Evolutionary conservation across 2,888 invertebrate species (phyloP).

Genomic region (Cecidostiba fungosa): DNA sequence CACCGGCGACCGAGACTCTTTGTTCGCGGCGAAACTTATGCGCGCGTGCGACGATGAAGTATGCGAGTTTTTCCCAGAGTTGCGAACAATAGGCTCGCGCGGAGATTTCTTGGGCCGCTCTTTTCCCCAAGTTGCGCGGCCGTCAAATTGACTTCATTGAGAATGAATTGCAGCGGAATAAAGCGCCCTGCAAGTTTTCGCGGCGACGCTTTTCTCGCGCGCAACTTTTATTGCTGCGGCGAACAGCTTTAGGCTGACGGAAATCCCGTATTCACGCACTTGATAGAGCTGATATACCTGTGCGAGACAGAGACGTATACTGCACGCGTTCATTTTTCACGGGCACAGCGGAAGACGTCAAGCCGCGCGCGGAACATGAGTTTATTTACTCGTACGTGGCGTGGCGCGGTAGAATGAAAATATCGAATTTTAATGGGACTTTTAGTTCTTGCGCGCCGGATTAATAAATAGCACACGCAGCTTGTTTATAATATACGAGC

Average conservation of each 20-base stretch:
- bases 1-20: background rate
- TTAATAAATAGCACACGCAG: background rate
- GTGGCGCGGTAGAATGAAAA: background rate
- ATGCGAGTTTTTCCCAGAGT: background rate
- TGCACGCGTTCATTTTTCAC: background rate
- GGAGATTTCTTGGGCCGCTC: background rate
- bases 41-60: no score
- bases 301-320: background rate
- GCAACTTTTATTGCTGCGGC: background rate
- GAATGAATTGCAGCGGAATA: background rate
- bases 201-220: background rate
- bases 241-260: no score
- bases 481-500: background rate
- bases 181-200: background rate
- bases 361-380: background rate
- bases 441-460: background rate
- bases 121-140: background rate
- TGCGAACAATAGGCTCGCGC: constrained; percentile 3
- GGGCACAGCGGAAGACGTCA: background rate
- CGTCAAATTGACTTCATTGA: background rate
- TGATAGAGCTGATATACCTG: background rate
- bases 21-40: constrained; percentile 5
- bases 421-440: background rate
- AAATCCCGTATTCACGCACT: background rate
- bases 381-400: background rate